phyloP scores from a whole-genome alignment of 2,888 invertebrate genomes.

The Acholoe squamosa region DNA sequence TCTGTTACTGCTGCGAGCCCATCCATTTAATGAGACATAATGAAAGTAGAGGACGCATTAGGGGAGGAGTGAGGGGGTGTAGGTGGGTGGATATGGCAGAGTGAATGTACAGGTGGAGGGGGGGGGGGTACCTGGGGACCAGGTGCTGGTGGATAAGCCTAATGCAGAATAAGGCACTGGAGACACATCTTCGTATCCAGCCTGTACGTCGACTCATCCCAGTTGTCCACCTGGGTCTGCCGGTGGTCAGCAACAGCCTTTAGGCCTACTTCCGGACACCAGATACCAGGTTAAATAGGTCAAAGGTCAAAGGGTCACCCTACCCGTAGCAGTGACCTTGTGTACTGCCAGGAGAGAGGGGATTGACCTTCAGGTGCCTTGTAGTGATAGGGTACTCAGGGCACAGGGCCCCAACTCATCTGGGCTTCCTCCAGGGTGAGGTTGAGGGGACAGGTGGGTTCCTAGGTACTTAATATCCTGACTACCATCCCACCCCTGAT shows the following conservation, averaged over 20 bases:
- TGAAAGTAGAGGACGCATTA: slow-evolving; percentile 9
- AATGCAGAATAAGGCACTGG: background rate
- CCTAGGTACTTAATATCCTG: background rate
- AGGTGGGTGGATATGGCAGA: background rate
- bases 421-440: background rate
- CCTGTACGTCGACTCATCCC: background rate
- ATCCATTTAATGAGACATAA: slow-evolving; percentile 28
- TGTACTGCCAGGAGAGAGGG: background rate
- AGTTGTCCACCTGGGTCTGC: slow-evolving; percentile 4
- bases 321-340: background rate
- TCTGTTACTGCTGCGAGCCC: slow-evolving; percentile 12
- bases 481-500: background rate
- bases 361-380: background rate
- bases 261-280: background rate
- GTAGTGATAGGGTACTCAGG: slow-evolving; percentile 6
- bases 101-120: background rate
- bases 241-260: background rate
- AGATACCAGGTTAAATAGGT: background rate
- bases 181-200: background rate
- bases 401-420: background rate
- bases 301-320: slow-evolving; percentile 16
- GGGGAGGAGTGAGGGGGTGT: background rate
- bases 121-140: slow-evolving; percentile 32
- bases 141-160: slow-evolving; percentile 23
- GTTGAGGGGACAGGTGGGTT: background rate